phyloP scores from a whole-genome alignment of 2,113 vertebrate genomes.

The Melanocharis versteri region DNA sequence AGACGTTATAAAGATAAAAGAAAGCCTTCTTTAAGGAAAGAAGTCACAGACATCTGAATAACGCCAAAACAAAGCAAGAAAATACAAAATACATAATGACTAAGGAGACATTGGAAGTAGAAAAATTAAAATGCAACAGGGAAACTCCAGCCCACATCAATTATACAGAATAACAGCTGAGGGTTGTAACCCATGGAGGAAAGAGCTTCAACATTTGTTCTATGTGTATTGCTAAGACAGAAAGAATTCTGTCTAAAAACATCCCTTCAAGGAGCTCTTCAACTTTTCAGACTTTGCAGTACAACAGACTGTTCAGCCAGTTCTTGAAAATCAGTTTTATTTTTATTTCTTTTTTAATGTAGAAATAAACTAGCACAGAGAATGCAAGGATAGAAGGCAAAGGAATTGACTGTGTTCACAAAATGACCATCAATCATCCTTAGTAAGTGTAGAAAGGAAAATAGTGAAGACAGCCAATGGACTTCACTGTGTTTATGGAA shows the following conservation, averaged over 20 bases:
- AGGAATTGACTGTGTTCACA: neutral
- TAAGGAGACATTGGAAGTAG: neutral
- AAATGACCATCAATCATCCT: neutral
- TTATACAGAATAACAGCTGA: neutral
- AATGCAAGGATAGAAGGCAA: neutral
- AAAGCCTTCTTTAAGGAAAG: neutral
- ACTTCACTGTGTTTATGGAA: neutral
- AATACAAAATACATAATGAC: neutral
- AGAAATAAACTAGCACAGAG: neutral
- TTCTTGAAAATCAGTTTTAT: neutral
- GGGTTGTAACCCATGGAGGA: neutral
- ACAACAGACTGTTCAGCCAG: neutral
- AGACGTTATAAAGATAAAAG: neutral
- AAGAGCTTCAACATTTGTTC: neutral
- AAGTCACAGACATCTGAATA: neutral
- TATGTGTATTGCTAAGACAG: neutral
- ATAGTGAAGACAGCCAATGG: neutral
- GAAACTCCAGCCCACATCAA: neutral
- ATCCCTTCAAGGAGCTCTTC: neutral
- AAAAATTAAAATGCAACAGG: neutral
- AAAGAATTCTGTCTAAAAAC: neutral
- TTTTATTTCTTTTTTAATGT: neutral
- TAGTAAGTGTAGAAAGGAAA: neutral
- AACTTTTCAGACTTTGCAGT: neutral
- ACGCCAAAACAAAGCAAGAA: neutral